Evolutionary conservation across 2,113 vertebrate species (phyloP), one percentile per base, ranked within the genome.

Genomic region (Okapia johnstoni): DNA sequence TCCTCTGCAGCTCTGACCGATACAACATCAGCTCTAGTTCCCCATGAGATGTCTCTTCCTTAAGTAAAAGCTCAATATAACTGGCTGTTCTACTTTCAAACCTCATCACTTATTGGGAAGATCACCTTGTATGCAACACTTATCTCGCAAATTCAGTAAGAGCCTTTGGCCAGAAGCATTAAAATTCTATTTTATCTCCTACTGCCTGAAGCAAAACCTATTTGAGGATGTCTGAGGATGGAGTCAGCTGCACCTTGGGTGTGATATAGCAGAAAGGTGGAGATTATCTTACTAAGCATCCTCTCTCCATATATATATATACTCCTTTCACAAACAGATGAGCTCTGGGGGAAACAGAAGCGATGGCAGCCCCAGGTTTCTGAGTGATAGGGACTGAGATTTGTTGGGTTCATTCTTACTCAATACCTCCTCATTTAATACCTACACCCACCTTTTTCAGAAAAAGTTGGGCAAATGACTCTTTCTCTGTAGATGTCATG

Each of bases 181-280:
- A 54, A 21, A 11, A 40, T 83, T 83, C 57, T 30, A 52, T 48
- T 52, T 88, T 93, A 76, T 57, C 40, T 48, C 33, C 54, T 23
- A 6, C 8, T 66, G 85, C 77, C 77, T 63, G 55, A 79, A 84
- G 63, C 84, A 40, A 40, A 70, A 16, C 1, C 0, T 57, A 40
- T 55, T 23, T 48, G 55, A 96, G 61, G 54, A 52, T 48, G 30
- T 28, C 61, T 91, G 21, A 0, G 10, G 19, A 21, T 19, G 19
- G 77, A n/a, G 52, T 25, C 36, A 11, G 52, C 40, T 52, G 13
- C 6, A 33, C 83, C n/a, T 2, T 1, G 19, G 33, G 14, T 52
- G 60, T 15, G 54, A 50, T 5, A 21, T 0, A 54, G 60, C 26
- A 13, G 46, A 88, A 8, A 1, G 16, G 5, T 7, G 52, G 0